A percentile compares a stretch with the other conserved stretches of the same genome.
Evolutionary conservation across 2,888 invertebrate genomes (phyloP).

Genomic region (Drosophila demipolita): DNA sequence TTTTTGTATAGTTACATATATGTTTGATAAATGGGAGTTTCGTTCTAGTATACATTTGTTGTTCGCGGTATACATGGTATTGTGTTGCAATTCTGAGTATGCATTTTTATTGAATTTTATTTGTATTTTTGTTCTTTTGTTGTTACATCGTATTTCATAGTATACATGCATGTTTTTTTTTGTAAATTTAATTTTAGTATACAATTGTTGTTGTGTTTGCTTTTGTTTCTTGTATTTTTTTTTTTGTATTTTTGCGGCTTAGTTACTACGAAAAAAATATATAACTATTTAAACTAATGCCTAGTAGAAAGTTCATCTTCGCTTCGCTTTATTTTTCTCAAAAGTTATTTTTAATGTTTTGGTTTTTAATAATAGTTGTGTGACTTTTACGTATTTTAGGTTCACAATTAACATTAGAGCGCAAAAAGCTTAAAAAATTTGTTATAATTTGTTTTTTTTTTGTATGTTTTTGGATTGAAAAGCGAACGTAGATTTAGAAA

Average conservation of each 20-base stretch:
- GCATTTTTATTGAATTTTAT: conserved; percentile 19
- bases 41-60: conserved; percentile 62
- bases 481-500: conserved; percentile 22
- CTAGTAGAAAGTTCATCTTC: conserved; percentile 52
- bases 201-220: conserved; percentile 54
- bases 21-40: conserved; percentile 57
- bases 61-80: conserved; percentile 40
- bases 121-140: conserved; percentile 1
- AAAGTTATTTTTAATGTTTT: not conserved
- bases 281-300: conserved; percentile 69
- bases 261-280: conserved; percentile 65
- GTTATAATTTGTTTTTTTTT: not conserved
- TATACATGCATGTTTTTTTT: conserved; percentile 49
- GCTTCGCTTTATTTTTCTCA: conserved; percentile 17
- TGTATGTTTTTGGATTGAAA: not conserved
- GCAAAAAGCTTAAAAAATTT: conserved; percentile 43
- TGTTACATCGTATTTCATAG: conserved; percentile 54
- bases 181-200: conserved; percentile 65
- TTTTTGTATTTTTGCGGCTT: conserved; percentile 46
- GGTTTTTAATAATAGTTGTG: conserved; percentile 28
- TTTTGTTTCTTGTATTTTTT: conserved; percentile 21
- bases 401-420: conserved; percentile 55
- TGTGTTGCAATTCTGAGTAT: conserved; percentile 38
- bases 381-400: conserved; percentile 63
- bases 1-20: conserved; percentile 25